Evolutionary conservation across 92 coral and sea anemone genomes (phyloP), one percentile per base, ranked within the genome.

Genomic region (Actinostola sp.): DNA sequence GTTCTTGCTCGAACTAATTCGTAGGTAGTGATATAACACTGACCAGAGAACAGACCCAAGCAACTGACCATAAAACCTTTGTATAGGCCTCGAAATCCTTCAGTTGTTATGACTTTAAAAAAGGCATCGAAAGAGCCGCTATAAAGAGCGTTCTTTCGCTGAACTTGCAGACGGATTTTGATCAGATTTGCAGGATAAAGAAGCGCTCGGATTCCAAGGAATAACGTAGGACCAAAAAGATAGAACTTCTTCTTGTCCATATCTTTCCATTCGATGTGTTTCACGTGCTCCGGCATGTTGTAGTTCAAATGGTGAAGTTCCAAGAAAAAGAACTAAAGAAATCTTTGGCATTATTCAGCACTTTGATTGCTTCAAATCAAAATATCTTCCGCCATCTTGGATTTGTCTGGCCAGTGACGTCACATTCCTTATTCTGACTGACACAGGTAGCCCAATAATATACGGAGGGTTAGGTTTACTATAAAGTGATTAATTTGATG

Each of bases 241-340:
- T 94, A 94, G 57, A 91, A 94, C 66, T 91, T 94, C 46, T 69
- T 71, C 63, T 94, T 94, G 87, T 94, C 98, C 88, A 94, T 79
- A 46, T 94, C 92, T 63, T 92, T 84, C 98, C 98, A 94, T 83
- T 94, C 98, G 30, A 94, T 94, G 55, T 92, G 93, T 41, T 82
- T 86, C 19, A 92, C 92, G 25, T 89, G 81, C 56, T 94, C 97
- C 16, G 98, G 98, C 98, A 94, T 94, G 29, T 50, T 83, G 44
- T 6, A 28, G 58, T 3, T 68, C 43, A 31, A 51, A 1, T n/a
- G 3, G 17, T 19, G 8, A 14, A 52, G 44, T 32, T 32, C 35
- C 49, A 8, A 10, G 33, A 33, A 16, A 11, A 45, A n/a, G 10
- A 43, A 31, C 27, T 28, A 33, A 8, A 25, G 20, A 32, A 17